phyloP scores from a whole-genome alignment of 2,888 invertebrate genomes.

The Rhodophaea formosa region DNA sequence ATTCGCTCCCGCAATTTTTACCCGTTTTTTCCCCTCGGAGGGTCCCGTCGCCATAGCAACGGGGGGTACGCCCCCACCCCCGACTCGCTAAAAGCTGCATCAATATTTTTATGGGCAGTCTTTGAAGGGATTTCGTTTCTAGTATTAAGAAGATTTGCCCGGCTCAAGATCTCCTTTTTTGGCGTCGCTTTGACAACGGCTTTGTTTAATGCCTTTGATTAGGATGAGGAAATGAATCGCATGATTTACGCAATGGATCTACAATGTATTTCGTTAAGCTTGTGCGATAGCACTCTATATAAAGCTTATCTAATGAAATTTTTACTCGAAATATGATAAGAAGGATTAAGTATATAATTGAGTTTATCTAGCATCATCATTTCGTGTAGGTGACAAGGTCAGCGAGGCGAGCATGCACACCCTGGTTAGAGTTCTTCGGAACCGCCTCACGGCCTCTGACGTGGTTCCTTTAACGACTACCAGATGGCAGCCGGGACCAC shows the following conservation, averaged over 20 bases:
- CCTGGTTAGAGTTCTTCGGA: no score
- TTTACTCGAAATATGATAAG: no score
- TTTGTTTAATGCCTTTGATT: slow-evolving; percentile 12
- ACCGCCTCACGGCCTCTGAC: no score
- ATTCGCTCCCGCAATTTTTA: slow-evolving; percentile 77
- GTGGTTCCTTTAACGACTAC: no score
- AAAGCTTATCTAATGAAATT: no score
- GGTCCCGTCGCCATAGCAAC: slow-evolving; percentile 74
- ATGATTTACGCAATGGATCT: not conserved
- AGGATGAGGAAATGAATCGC: not conserved
- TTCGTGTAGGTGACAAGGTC: no score
- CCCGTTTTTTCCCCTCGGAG: slow-evolving; percentile 79
- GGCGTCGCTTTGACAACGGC: slow-evolving; percentile 13
- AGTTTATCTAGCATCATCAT: no score
- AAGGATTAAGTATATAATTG: no score
- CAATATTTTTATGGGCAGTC: slow-evolving; percentile 70
- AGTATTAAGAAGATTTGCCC: slow-evolving; percentile 14
- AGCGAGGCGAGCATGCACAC: no score
- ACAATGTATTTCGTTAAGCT: not conserved
- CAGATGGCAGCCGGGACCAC: no score
- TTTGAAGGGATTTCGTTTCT: slow-evolving; percentile 30
- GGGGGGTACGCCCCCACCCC: slow-evolving; percentile 47
- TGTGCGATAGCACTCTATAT: not conserved
- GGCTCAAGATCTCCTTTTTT: slow-evolving; percentile 10
- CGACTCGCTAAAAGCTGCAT: slow-evolving; percentile 61